Conservation (phyloP, 2,888 invertebrate genomes). For the Bimastos eiseni region DNA sequence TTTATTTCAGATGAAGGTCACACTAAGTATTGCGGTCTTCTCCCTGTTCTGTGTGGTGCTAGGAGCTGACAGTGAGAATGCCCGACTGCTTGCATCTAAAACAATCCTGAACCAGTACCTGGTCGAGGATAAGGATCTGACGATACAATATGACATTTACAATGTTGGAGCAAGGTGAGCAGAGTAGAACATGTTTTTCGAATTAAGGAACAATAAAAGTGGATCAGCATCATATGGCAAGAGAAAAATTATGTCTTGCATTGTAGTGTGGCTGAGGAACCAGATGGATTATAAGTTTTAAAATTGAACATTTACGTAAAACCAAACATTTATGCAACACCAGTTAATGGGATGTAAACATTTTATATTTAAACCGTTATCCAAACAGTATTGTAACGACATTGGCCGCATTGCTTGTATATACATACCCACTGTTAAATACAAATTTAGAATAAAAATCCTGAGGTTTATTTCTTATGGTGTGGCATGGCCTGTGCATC, state of each 20-base stretch:
- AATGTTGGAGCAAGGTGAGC: constrained; percentile 82
- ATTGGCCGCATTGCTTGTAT: too few relatives aligned
- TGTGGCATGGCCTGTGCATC: too few relatives aligned
- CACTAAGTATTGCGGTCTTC: constrained; percentile 27
- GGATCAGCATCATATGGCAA: too few relatives aligned
- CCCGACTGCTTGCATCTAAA: constrained; percentile 85
- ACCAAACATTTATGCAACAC: too few relatives aligned
- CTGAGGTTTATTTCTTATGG: too few relatives aligned
- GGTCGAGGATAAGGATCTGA: constrained; percentile 92
- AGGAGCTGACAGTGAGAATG: constrained; percentile 69
- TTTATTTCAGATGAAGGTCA: constrained; percentile 26
- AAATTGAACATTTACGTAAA: too few relatives aligned
- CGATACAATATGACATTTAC: constrained; percentile 89
- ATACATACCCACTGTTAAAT: too few relatives aligned
- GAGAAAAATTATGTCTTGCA: background rate
- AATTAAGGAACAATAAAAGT: background rate
- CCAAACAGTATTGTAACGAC: too few relatives aligned
- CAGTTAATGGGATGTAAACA: too few relatives aligned
- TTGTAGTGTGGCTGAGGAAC: background rate
- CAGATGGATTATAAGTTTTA: too few relatives aligned
- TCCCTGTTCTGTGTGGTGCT: constrained; percentile 32
- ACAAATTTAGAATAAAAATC: too few relatives aligned
- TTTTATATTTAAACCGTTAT: too few relatives aligned
- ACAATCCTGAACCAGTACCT: constrained; percentile 92
- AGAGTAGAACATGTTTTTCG: background rate